Evolutionary conservation across 2,888 invertebrate genomes (phyloP), one percentile per base, ranked within the genome.

Genomic region (Nomada ferruginata): DNA sequence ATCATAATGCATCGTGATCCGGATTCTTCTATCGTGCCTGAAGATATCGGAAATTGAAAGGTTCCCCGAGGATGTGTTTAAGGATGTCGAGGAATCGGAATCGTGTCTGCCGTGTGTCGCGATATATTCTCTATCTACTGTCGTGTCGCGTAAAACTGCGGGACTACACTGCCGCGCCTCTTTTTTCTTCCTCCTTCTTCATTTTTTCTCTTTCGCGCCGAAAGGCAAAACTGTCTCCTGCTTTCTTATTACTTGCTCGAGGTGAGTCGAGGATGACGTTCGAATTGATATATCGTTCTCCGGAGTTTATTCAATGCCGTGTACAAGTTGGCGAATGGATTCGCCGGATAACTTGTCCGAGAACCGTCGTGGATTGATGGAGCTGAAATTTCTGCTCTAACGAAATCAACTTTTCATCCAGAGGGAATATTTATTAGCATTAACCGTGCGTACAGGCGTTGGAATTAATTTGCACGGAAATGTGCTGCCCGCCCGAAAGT

Each of bases 21-120:
- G 59, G 36, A 66, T 52, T 53, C 26, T 53, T 72, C n/a, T 61
- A 4, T 50, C 53, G 29, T 47, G 23, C 36, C 10, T 61, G 29
- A 26, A 57, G 57, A 70, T 60, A 70, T 69, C 60, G 70, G 75
- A 60, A 70, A 75, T 75, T 52, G 75, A 75, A 75, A 44, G 52
- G n/a, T 70, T 74, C 20, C n/a, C 11, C 13, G 10, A 23, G 44
- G 23, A 52, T 44, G 36, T 18, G 44, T 36, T 29, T 23, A 63
- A 63, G 44, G 29, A 44, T 4, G 42, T 71, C 44, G 52, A 52
- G 13, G 50, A 69, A 69, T 74, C 57, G 66, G 13, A 50, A 59
- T 74, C 15, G n/a, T 2, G 55, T 4, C 29, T 11, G 50, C 2
- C 9, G n/a, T 7, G 4, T 29, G 4, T 9, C 26, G 55, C 7